Conservation (phyloP, 2,888 invertebrate species). For the Ophraella communa region DNA sequence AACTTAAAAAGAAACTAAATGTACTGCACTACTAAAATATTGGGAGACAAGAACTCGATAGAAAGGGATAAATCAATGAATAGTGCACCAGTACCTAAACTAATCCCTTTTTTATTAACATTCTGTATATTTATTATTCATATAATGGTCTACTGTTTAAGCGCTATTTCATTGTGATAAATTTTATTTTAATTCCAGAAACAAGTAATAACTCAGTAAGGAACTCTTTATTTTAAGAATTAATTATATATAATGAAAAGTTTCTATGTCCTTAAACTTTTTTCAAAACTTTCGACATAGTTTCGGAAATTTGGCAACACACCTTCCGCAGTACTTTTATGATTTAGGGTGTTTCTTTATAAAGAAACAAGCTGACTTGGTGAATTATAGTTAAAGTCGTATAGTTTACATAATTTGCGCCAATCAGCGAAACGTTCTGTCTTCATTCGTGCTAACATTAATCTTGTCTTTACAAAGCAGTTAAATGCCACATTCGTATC, state of each 20-base stretch:
- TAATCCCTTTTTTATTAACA: too few species aligned
- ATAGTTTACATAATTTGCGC: slow-evolving; percentile 58
- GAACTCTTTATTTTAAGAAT: too few species aligned
- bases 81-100: too few species aligned
- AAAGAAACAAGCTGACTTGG: slow-evolving; percentile 44
- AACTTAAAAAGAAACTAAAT: too few species aligned
- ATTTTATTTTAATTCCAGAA: too few species aligned
- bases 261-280: background rate
- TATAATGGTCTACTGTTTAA: too few species aligned
- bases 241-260: background rate
- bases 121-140: too few species aligned
- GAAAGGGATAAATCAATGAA: too few species aligned
- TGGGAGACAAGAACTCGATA: too few species aligned
- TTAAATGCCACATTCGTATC: slow-evolving; percentile 59
- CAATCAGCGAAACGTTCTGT: slow-evolving; percentile 57
- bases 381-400: slow-evolving; percentile 39
- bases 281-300: background rate
- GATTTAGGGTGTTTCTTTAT: slow-evolving; percentile 46
- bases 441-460: slow-evolving; percentile 52
- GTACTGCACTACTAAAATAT: too few species aligned
- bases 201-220: too few species aligned
- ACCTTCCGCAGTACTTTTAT: slow-evolving; percentile 37
- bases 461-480: slow-evolving; percentile 55
- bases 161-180: too few species aligned
- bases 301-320: slow-evolving; percentile 19